These are phyloP conservation scores for Trachymyrmex cornetzi DNA, from an alignment of 1,140 invertebrate species.

Conservation along the genomic window DNA sequence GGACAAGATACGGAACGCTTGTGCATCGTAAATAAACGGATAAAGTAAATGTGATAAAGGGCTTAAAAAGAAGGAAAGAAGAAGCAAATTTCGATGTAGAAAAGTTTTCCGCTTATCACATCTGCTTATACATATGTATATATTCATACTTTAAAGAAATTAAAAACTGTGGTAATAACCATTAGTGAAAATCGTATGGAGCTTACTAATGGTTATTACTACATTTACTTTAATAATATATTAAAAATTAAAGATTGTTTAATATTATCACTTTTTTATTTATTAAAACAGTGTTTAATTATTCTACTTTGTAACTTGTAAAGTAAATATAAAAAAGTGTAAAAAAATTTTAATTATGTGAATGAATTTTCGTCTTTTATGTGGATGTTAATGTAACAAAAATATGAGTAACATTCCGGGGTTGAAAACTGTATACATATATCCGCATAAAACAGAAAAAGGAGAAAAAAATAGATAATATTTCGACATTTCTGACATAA, in stretches of 20 bases:
- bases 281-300: too few species aligned
- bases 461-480: neutral
- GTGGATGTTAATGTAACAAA: too few species aligned
- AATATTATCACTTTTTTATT: too few species aligned
- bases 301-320: too few species aligned
- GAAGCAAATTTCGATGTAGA: neutral
- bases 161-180: neutral
- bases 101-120: neutral
- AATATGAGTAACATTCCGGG: neutral
- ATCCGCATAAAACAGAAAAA: neutral
- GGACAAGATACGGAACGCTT: constrained; percentile 13
- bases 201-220: too few species aligned
- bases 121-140: too few species aligned
- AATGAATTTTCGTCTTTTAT: too few species aligned
- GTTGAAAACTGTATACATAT: neutral
- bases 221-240: too few species aligned
- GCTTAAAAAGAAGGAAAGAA: neutral
- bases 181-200: neutral
- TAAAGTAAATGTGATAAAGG: constrained; percentile 15
- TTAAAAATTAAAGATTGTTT: too few species aligned
- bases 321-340: too few species aligned
- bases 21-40: constrained; percentile 31
- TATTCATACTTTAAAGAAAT: neutral
- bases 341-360: too few species aligned
- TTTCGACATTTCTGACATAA: neutral